These are phyloP conservation scores for Julus scanicus DNA, from an alignment of 2,888 invertebrate species.

Conservation along the genomic window DNA sequence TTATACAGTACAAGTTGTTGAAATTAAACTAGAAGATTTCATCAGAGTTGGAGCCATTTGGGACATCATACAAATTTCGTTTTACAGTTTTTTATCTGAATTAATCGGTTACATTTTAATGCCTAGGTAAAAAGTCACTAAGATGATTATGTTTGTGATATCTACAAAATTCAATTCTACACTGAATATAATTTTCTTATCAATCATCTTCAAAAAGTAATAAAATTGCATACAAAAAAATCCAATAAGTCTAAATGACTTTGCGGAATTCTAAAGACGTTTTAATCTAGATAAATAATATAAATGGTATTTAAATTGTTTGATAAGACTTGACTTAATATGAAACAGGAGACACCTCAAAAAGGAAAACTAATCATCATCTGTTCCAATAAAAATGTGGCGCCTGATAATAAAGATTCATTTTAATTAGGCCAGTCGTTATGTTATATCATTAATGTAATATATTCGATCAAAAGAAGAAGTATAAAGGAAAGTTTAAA, in stretches of 20 bases:
- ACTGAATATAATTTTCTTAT: neutral
- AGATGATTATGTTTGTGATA: no score
- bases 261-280: neutral
- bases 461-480: neutral
- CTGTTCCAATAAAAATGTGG: neutral
- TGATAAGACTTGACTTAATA: neutral
- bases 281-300: neutral
- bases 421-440: neutral
- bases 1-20: neutral
- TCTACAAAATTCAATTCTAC: no score
- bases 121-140: no score
- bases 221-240: neutral
- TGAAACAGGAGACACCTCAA: neutral
- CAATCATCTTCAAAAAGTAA: neutral
- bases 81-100: no score
- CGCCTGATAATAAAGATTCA: neutral
- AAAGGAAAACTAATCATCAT: neutral
- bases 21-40: neutral
- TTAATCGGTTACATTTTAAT: no score
- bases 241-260: slow-evolving; percentile 15
- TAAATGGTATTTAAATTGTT: neutral
- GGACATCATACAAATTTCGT: no score
- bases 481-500: neutral
- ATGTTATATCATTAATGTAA: neutral
- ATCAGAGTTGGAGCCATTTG: no score